Conservation (phyloP, 2,113 vertebrate species). For the Ptilorrhoa leucosticta region DNA sequence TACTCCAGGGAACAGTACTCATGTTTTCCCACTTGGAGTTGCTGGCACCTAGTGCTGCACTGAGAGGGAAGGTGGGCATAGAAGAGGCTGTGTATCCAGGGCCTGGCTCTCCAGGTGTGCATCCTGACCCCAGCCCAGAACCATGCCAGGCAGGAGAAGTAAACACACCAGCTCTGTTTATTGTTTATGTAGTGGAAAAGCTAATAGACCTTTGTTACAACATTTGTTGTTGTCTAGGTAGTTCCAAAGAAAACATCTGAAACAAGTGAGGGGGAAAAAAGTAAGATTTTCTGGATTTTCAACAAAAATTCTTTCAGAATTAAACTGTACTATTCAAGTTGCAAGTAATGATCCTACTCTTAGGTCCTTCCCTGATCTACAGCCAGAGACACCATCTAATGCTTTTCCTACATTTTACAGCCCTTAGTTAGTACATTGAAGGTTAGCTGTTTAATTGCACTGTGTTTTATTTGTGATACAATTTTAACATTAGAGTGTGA, state of each 20-base stretch:
- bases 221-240: background rate
- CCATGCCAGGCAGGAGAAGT: background rate
- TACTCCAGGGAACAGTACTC: background rate
- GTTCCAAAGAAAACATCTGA: background rate
- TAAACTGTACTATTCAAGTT: background rate
- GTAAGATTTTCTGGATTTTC: background rate
- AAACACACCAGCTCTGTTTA: background rate
- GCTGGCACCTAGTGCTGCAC: background rate
- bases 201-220: background rate
- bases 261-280: background rate
- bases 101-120: background rate
- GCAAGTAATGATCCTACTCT: background rate
- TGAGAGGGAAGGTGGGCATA: background rate
- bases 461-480: constrained; percentile 31
- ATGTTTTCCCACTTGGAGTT: background rate
- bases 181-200: background rate
- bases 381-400: background rate
- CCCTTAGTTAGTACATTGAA: background rate
- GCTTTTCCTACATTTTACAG: background rate
- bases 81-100: fast-evolving
- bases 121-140: background rate
- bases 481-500: background rate
- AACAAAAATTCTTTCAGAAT: background rate
- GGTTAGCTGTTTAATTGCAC: background rate
- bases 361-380: background rate